Evolutionary conservation across 2,113 vertebrate genomes (phyloP), one percentile per base, ranked within the genome.

Genomic region (Heterocephalus glaber): DNA sequence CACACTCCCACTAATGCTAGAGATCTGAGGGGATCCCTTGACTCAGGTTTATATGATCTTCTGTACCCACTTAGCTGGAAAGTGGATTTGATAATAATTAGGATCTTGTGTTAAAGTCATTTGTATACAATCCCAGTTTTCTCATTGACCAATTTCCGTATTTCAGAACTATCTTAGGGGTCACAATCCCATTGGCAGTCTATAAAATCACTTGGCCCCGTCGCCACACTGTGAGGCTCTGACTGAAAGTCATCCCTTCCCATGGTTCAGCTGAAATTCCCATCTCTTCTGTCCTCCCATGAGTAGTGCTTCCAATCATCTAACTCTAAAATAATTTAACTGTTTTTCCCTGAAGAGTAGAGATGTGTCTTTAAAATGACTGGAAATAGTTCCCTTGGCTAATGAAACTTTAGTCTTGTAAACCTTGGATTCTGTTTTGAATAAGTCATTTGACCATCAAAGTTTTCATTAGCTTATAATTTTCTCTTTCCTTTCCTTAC

Each of bases 381-480:
- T 80, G 86, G 17, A 92, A 92, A 35, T 8, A 66, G 81, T 28
- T 72, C 38, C 24, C n/a, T 24, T 52, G 70, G 60, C 72, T 89
- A 76, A 81, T 38, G 72, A 60, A 80, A 94, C 1, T 4, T 60
- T 52, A 76, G 41, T 35, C 77, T 74, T 72, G 11, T 2, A 33
- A 94, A 60, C 17, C 79, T 44, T 20, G 12, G 70, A 81, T 38
- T 86, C 24, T 84, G 80, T 79, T 83, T 47, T 83, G 79, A 90
- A 94, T 19, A 74, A 63, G 72, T 79, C 90, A 41, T 44, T 38
- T 92, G 82, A 87, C 88, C 72, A 81, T 72, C 74, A 91, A 65
- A 88, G 56, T 92, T 94, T 95, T 92, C 89, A 91, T 89, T 88
- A 97, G 92, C 52, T 91, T 94, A 79, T 81, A 66, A 95, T 94